Base-by-base conservation (phyloP, 1,140 invertebrate genomes). In the Leptinotarsa defecta region DNA sequence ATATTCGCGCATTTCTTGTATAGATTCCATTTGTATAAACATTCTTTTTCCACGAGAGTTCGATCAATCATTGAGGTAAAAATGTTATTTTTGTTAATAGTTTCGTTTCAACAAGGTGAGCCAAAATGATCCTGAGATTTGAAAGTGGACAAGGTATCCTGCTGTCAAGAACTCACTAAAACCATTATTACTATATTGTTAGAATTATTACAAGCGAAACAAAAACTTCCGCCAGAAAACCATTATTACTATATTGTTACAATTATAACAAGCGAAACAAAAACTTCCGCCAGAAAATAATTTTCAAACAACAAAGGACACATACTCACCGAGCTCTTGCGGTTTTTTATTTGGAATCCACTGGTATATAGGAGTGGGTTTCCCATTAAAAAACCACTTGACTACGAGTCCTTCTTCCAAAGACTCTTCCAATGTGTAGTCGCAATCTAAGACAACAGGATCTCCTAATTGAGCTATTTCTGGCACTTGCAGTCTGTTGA, bases 311-410 rank as follows among this genome's bases (percentile, higher is more conserved):
- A 19, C 63, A 65, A 48, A 57, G 64, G n/a, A 65, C 2, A 68
- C 43, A 52, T 48, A 61, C 74, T 75, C 87, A 48, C 90, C 91
- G 71, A 89, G 84, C 27, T 88, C 90, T 77, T 90, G 88, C 3
- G 91, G 91, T 78, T 88, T 88, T 63, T 88, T 86, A 62, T 88
- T 88, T 17, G 89, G 88, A 68, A 94, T 94, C 93, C 93, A 95
- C 83, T 94, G 93, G 83, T 94, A 95, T 8, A 94, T 89, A 5
- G 91, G 90, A 48, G 88, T 86, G 1, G 88, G 87, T 80, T 89
- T 88, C 71, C 91, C 88, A 81, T 91, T 91, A 83, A 93, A 91
- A 85, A 90, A 94, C 93, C 93, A 94, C 84, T 94, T 94, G 73
- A 95, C 91, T 48, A 94, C 91, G 43, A 95, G 85, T 43, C 89